A percentile compares a stretch with the other conserved stretches of the same genome.
Evolutionary conservation across 2,113 vertebrate species (phyloP).

Genomic region (Notechis scutatus): DNA sequence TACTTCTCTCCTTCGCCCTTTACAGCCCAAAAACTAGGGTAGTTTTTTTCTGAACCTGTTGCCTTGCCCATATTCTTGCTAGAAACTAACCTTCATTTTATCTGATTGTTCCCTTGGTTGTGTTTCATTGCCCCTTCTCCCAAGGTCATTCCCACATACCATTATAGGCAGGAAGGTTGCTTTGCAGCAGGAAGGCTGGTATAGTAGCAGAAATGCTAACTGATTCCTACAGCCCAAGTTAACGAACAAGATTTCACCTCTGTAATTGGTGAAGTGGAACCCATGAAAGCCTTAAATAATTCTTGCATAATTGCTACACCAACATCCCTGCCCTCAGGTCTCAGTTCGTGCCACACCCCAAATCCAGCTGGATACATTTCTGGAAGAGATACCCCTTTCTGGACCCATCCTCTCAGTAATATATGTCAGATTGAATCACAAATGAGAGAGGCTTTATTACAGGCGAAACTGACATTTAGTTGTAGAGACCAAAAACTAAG

Average conservation of each 20-base stretch:
- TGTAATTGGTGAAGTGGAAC: background rate
- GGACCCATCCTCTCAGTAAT: background rate
- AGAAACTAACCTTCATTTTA: background rate
- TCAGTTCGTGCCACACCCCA: background rate
- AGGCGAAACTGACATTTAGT: background rate
- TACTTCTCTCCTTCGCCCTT: background rate
- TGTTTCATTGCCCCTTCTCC: background rate
- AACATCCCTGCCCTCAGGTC: background rate
- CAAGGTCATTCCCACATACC: background rate
- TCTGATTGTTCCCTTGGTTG: background rate
- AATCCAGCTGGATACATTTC: background rate
- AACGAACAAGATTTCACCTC: background rate
- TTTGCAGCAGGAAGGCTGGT: background rate
- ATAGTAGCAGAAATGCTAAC: background rate
- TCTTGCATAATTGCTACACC: background rate
- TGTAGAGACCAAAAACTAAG: background rate
- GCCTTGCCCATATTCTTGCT: background rate
- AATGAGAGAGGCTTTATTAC: background rate
- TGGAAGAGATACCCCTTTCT: background rate
- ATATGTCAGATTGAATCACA: background rate
- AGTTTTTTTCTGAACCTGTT: background rate
- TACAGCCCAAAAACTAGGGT: background rate
- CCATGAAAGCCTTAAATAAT: background rate
- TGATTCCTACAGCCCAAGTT: background rate
- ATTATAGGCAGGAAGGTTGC: background rate